These are phyloP conservation scores for Sarcophaga rosellei DNA, from an alignment of 2,888 invertebrate genomes.

Conservation along the genomic window DNA sequence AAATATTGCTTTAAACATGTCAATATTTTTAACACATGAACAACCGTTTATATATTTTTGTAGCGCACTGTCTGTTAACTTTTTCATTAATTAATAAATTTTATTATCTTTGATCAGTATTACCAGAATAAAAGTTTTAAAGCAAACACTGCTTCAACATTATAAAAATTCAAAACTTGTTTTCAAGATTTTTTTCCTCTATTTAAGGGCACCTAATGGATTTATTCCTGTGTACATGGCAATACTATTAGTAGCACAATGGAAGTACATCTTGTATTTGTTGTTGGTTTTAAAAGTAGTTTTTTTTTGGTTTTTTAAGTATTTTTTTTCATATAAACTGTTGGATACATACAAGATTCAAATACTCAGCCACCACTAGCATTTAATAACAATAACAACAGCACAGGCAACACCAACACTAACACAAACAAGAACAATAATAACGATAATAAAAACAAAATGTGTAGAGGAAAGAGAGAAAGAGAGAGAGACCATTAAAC, in stretches of 20 bases:
- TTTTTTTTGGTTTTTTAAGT: constrained; percentile 42
- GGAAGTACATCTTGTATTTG: constrained; percentile 1
- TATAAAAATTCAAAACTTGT: no score
- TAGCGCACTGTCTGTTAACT: no score
- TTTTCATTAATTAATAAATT: no score
- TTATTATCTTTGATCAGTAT: no score
- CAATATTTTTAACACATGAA: no score
- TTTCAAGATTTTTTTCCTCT: no score
- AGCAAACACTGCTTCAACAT: no score
- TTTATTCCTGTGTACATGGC: constrained; percentile 4
- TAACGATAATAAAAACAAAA: constrained; percentile 38
- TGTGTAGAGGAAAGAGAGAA: neutral
- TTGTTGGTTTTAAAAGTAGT: neutral
- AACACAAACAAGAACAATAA: constrained; percentile 72
- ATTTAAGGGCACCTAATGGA: neutral
- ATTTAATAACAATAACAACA: constrained; percentile 38
- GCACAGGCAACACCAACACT: constrained; percentile 51
- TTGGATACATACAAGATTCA: constrained; percentile 67
- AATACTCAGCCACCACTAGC: constrained; percentile 48
- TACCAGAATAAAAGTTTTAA: no score
- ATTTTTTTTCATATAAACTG: constrained; percentile 55
- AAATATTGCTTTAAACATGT: no score
- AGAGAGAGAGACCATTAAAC: neutral
- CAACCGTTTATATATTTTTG: no score
- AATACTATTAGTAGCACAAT: constrained; percentile 8